Evolutionary conservation across 2,797 vertebrate species (phyloP).

Genomic region (Tympanoctomys barrerae): DNA sequence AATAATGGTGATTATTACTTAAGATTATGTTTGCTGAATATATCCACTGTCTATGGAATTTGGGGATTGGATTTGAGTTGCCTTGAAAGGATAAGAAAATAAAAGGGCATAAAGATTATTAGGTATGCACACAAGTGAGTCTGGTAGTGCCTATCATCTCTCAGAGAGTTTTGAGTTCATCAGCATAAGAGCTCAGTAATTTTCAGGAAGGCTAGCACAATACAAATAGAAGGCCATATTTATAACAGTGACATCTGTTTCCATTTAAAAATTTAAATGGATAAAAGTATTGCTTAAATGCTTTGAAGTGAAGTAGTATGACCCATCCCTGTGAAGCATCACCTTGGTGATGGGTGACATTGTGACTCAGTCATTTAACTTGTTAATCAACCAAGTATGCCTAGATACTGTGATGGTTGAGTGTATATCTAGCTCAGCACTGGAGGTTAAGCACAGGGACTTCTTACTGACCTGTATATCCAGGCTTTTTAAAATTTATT

Average conservation of each 20-base stretch:
- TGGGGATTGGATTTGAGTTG: neutral
- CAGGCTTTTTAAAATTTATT: neutral
- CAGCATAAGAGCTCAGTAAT: neutral
- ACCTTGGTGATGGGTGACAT: neutral
- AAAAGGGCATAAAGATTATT: constrained; percentile 11
- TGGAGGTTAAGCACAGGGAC: neutral
- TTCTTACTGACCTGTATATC: neutral
- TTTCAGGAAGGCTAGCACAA: neutral
- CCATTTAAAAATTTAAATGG: constrained; percentile 13
- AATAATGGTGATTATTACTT: neutral
- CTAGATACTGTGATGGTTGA: neutral
- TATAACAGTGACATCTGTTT: neutral
- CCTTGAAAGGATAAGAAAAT: neutral
- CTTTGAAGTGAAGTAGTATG: constrained; percentile 7
- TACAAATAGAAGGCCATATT: neutral
- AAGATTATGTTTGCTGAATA: neutral
- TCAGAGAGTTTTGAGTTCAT: neutral
- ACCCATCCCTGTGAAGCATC: neutral
- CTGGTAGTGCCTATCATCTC: neutral
- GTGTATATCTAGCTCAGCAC: neutral
- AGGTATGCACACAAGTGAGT: neutral
- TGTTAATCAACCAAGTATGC: neutral
- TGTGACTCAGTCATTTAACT: neutral
- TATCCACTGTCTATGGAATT: neutral
- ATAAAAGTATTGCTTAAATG: neutral